Evolutionary conservation across 2,797 vertebrate genomes (phyloP).

Genomic region (Salmo trutta): DNA sequence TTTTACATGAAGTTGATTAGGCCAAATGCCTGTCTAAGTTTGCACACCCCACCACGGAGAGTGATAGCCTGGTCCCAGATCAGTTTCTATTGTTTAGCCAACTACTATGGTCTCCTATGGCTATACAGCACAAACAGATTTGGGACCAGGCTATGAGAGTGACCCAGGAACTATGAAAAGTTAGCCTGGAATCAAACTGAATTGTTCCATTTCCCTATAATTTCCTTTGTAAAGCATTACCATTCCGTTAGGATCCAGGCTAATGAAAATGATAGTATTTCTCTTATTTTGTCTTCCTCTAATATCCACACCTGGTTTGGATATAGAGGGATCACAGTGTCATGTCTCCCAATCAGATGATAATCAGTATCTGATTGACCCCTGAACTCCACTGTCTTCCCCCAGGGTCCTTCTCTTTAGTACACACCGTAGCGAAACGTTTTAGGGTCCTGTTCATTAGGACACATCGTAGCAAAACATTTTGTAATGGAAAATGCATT

Average conservation of each 20-base stretch:
- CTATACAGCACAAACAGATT: neutral
- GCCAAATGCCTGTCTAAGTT: neutral
- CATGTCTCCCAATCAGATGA: slow-evolving; percentile 57
- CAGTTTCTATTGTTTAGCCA: neutral
- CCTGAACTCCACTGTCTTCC: slow-evolving; percentile 45
- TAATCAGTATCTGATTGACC: slow-evolving; percentile 67
- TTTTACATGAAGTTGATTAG: slow-evolving; percentile 19
- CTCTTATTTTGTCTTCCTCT: slow-evolving; percentile 57
- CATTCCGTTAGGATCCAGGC: neutral
- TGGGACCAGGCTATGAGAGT: neutral
- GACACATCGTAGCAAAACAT: neutral
- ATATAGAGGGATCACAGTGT: slow-evolving; percentile 60
- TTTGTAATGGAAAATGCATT: neutral
- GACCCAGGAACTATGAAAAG: slow-evolving; percentile 26
- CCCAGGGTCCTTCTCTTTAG: neutral
- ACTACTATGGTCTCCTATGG: neutral
- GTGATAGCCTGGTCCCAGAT: neutral
- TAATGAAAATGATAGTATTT: slow-evolving; percentile 9
- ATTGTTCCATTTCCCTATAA: neutral
- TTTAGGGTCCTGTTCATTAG: neutral
- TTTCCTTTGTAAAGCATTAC: neutral
- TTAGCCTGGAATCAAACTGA: slow-evolving; percentile 1
- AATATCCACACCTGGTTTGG: slow-evolving; percentile 68
- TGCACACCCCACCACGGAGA: neutral
- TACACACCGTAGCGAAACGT: neutral